Percentiles rank a stretch among this genome's conserved stretches.
Conservation (phyloP, 2,797 vertebrate genomes). For the Podarcis lilfordi region DNA sequence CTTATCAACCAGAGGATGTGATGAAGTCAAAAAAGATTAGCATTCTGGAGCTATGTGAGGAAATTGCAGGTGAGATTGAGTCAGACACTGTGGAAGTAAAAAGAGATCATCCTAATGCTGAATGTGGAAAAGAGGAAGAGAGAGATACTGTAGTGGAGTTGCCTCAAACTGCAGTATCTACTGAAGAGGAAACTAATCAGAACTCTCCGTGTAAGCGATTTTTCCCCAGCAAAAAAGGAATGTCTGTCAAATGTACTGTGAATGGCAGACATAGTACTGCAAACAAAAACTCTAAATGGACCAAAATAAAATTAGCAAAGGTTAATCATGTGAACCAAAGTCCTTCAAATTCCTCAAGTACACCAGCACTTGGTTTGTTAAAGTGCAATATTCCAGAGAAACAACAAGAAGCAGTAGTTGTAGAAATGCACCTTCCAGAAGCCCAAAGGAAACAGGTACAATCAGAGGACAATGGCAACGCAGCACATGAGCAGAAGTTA, state of each 20-base stretch:
- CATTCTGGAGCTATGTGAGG: slow-evolving; percentile 95
- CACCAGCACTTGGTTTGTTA: slow-evolving; percentile 68
- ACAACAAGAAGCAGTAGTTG: slow-evolving; percentile 30
- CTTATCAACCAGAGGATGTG: slow-evolving; percentile 76
- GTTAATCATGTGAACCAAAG: slow-evolving; percentile 87
- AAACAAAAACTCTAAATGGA: slow-evolving; percentile 92
- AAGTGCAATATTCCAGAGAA: slow-evolving; percentile 64
- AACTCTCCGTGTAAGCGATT: slow-evolving; percentile 88
- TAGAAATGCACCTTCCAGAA: slow-evolving; percentile 67
- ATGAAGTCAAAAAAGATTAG: slow-evolving; percentile 88
- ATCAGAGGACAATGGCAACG: slow-evolving; percentile 58
- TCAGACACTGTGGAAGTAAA: slow-evolving; percentile 91
- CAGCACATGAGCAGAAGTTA: slow-evolving; percentile 62
- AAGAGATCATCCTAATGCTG: slow-evolving; percentile 78
- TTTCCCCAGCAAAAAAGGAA: slow-evolving; percentile 91
- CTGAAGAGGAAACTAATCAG: slow-evolving; percentile 69
- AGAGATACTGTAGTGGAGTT: slow-evolving; percentile 54
- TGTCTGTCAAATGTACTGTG: slow-evolving; percentile 89
- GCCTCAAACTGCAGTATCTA: slow-evolving; percentile 62
- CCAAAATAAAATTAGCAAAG: slow-evolving; percentile 94
- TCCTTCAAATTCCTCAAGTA: slow-evolving; percentile 76
- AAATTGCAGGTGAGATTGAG: slow-evolving; percentile 98
- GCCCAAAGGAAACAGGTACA: slow-evolving; percentile 57
- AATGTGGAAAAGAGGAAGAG: slow-evolving; percentile 69
- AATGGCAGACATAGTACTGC: slow-evolving; percentile 87